phyloP scores from a whole-genome alignment of 2,888 invertebrate species.

The Sphaerophoria taeniata region DNA sequence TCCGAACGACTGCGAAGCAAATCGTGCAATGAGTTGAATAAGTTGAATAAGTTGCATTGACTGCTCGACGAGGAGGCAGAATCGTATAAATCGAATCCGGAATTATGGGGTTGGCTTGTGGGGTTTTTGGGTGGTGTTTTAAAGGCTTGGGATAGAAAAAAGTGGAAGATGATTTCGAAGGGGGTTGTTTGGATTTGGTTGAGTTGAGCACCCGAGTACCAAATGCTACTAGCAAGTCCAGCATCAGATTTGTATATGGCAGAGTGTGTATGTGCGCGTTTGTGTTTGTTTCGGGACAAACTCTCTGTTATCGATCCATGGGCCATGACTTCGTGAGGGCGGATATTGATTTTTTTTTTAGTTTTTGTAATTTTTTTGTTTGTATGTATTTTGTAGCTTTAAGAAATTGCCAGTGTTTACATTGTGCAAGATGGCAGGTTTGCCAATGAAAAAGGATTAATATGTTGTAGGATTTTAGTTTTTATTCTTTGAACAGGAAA shows the following conservation, averaged over 20 bases:
- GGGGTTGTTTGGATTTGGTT: constrained; percentile 27
- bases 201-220: constrained; percentile 34
- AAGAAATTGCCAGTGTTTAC: constrained; percentile 29
- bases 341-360: constrained; percentile 63
- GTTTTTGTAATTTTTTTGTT: not conserved
- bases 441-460: constrained; percentile 45
- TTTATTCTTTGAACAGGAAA: constrained; percentile 19
- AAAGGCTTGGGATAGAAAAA: constrained; percentile 12
- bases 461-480: constrained; percentile 19
- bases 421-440: constrained; percentile 25
- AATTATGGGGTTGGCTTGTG: constrained; percentile 22
- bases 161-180: not conserved
- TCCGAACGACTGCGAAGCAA: constrained; percentile 67
- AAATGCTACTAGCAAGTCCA: constrained; percentile 20
- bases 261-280: not conserved
- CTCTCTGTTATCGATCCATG: constrained; percentile 63
- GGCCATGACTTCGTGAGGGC: constrained; percentile 52
- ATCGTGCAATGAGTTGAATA: constrained; percentile 61
- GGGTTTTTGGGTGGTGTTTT: constrained; percentile 4
- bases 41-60: constrained; percentile 42
- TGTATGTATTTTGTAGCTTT: not conserved
- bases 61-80: constrained; percentile 52
- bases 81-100: constrained; percentile 50
- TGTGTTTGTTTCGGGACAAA: constrained; percentile 40
- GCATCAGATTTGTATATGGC: constrained; percentile 54